A percentile compares a stretch with the other conserved stretches of the same genome.
phyloP scores from a whole-genome alignment of 2,113 vertebrate genomes.

The Campylomormyrus tamandua region DNA sequence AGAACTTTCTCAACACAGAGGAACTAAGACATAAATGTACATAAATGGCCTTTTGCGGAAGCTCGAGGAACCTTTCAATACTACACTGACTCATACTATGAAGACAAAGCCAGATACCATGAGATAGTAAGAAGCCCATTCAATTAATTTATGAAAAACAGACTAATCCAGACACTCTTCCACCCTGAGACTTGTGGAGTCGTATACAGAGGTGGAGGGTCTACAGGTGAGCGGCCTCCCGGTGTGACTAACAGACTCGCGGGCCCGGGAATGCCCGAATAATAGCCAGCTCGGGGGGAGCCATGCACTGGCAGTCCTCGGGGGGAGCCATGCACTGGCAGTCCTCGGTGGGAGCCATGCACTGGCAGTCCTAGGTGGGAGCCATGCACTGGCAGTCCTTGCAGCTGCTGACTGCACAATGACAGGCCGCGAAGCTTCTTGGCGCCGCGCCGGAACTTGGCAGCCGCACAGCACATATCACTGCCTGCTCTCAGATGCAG shows the following conservation, averaged over 20 bases:
- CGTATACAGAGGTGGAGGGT: background rate
- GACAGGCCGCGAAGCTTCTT: background rate
- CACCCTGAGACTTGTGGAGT: background rate
- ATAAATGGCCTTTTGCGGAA: background rate
- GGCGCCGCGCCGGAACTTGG: background rate
- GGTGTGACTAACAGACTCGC: background rate
- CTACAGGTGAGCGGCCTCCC: background rate
- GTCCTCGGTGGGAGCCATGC: background rate
- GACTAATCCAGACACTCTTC: background rate
- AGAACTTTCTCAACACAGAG: background rate
- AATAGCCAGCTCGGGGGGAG: background rate
- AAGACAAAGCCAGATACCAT: background rate
- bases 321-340: background rate
- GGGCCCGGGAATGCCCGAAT: background rate
- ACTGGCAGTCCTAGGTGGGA: background rate
- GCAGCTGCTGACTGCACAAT: background rate
- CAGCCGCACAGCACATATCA: background rate
- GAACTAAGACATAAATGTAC: background rate
- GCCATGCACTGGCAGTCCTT: background rate
- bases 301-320: background rate
- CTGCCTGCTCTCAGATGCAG: background rate
- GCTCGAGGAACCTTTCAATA: background rate
- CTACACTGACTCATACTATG: background rate
- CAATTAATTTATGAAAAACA: background rate
- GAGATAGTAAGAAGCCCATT: background rate